Conservation (phyloP, 2,888 invertebrate genomes). For the Caenorhabditis sp. region DNA sequence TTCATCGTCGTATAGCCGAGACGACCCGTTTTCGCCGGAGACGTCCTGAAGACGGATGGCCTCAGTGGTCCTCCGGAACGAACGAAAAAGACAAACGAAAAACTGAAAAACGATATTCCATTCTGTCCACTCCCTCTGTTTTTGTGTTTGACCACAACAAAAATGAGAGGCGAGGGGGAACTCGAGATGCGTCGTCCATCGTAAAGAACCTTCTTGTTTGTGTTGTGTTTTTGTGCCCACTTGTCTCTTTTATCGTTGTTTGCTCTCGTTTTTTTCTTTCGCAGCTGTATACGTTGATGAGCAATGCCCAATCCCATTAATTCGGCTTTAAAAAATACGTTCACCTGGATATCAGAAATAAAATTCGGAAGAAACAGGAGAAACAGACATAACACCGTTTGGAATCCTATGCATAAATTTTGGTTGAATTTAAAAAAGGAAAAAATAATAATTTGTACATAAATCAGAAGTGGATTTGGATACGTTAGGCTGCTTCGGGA, state of each 20-base stretch:
- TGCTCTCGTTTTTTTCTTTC: not conserved
- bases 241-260: conserved; percentile 6
- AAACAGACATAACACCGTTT: not conserved
- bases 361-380: not conserved
- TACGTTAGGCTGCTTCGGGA: conserved; percentile 39
- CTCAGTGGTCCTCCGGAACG: not conserved
- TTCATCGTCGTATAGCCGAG: conserved; percentile 11
- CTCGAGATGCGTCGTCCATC: conserved; percentile 25
- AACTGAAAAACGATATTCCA: conserved; percentile 46
- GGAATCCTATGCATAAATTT: not conserved
- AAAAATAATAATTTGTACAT: conserved; percentile 26
- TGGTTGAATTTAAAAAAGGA: not conserved
- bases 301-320: not conserved
- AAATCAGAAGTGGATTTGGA: not conserved
- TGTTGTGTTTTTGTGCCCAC: conserved; percentile 20
- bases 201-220: conserved; percentile 37
- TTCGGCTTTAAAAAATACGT: not conserved
- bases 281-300: not conserved
- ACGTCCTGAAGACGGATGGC: conserved; percentile 32
- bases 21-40: conserved; percentile 1
- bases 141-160: conserved; percentile 27
- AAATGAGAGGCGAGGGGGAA: conserved; percentile 1
- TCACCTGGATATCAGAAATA: not conserved
- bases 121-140: conserved; percentile 14
- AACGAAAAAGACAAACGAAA: not conserved